Conservation (phyloP, 2,797 vertebrate species). For the Eutrigla gurnardus region DNA sequence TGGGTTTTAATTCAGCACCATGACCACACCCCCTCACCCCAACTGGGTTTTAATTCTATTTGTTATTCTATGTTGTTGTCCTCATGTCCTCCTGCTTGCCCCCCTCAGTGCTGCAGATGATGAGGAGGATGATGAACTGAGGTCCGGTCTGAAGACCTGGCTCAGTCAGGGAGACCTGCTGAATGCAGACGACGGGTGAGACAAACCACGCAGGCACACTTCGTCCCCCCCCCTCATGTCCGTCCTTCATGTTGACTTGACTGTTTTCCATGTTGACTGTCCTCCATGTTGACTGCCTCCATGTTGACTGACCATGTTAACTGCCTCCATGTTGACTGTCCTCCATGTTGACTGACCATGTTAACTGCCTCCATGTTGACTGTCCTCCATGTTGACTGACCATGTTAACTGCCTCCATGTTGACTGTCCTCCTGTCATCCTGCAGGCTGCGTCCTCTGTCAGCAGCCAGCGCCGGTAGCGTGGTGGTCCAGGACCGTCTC, state of each 20-base stretch:
- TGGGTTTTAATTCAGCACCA: no score
- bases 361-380: no score
- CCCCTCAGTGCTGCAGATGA: conserved; percentile 68
- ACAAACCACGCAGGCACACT: not conserved
- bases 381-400: no score
- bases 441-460: conserved; percentile 80
- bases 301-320: not conserved
- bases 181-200: conserved; percentile 75
- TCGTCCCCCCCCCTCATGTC: not conserved
- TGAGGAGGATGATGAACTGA: conserved; percentile 67
- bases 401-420: no score
- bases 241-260: no score
- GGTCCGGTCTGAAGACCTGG: conserved; percentile 45
- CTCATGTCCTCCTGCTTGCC: not conserved
- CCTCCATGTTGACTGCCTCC: no score
- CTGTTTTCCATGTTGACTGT: no score
- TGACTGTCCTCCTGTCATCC: conserved; percentile 2
- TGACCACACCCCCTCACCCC: no score
- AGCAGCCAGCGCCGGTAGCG: conserved; percentile 82
- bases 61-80: not conserved
- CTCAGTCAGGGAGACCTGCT: conserved; percentile 66
- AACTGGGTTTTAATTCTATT: no score
- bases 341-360: no score
- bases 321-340: no score
- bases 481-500: conserved; percentile 86